These are phyloP conservation scores for Drosophila phalerata DNA, from an alignment of 2,888 invertebrate genomes.

Conservation along the genomic window DNA sequence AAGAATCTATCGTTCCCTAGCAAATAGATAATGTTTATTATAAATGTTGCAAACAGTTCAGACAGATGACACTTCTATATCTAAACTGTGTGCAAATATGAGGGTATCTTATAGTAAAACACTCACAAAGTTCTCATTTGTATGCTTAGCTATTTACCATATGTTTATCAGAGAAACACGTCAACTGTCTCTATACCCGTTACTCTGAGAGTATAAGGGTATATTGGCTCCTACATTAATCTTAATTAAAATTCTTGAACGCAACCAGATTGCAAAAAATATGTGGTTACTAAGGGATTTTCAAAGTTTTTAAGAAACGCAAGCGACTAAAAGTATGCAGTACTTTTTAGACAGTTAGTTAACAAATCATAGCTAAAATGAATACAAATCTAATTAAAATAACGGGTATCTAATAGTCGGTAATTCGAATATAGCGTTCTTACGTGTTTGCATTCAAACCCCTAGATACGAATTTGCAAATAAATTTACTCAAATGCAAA, in stretches of 20 bases:
- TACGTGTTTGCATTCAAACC: background rate
- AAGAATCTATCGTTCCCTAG: background rate
- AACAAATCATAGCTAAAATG: too few relatives aligned
- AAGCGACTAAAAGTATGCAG: too few relatives aligned
- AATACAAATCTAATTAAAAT: background rate
- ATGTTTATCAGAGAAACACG: slow-evolving; percentile 14
- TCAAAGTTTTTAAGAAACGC: too few relatives aligned
- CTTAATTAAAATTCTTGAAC: too few relatives aligned
- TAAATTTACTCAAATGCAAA: background rate
- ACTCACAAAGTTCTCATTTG: too few relatives aligned
- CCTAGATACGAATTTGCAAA: background rate
- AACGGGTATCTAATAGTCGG: background rate
- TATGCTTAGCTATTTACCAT: slow-evolving; percentile 10
- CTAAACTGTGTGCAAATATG: background rate
- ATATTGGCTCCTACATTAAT: background rate
- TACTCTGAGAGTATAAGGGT: background rate
- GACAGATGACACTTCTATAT: background rate
- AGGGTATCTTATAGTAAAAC: background rate
- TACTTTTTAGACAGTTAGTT: too few relatives aligned
- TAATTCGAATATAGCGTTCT: background rate
- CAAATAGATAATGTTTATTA: too few relatives aligned
- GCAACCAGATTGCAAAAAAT: too few relatives aligned
- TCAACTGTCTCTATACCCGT: slow-evolving; percentile 1
- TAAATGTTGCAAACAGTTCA: background rate
- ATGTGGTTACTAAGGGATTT: too few relatives aligned